Conservation (phyloP, 1,140 invertebrate genomes). For the Sweltsa coloradensis region DNA sequence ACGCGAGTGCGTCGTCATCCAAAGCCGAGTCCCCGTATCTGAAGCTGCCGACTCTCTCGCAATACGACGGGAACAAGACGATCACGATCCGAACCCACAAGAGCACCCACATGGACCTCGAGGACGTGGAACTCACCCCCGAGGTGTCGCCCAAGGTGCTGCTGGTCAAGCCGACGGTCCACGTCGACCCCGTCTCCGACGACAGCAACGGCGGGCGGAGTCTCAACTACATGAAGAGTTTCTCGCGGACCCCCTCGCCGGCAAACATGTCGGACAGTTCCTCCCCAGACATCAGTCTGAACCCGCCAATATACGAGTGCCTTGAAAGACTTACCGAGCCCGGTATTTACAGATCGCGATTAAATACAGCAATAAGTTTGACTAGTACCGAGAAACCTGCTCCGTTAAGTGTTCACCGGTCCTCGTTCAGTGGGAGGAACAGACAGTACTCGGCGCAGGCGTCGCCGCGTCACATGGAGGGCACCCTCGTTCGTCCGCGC, state of each 20-base stretch:
- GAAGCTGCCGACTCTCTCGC: constrained; percentile 17
- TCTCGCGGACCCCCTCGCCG: constrained; percentile 31
- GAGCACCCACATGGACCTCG: neutral
- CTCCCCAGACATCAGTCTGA: constrained; percentile 21
- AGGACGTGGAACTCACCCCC: neutral
- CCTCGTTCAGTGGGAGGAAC: neutral
- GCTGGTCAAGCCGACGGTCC: constrained; percentile 11
- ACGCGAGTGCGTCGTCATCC: constrained; percentile 9
- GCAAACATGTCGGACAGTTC: constrained; percentile 29
- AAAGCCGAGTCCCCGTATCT: constrained; percentile 19
- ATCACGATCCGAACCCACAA: neutral
- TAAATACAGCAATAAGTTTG: constrained; percentile 25
- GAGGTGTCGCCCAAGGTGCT: neutral
- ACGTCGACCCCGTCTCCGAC: constrained; percentile 11
- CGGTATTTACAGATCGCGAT: constrained; percentile 26
- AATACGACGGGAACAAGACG: constrained; percentile 3
- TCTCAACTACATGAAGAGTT: constrained; percentile 33
- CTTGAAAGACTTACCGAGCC: constrained; percentile 31
- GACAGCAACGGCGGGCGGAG: constrained; percentile 5
- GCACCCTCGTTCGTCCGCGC: constrained; percentile 16
- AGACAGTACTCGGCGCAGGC: neutral
- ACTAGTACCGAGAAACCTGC: no score
- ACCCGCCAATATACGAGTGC: constrained; percentile 31
- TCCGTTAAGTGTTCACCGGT: no score
- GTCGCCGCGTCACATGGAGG: constrained; percentile 14